Evolutionary conservation across 2,113 vertebrate genomes (phyloP).

Genomic region (Typhlomys cinereus): DNA sequence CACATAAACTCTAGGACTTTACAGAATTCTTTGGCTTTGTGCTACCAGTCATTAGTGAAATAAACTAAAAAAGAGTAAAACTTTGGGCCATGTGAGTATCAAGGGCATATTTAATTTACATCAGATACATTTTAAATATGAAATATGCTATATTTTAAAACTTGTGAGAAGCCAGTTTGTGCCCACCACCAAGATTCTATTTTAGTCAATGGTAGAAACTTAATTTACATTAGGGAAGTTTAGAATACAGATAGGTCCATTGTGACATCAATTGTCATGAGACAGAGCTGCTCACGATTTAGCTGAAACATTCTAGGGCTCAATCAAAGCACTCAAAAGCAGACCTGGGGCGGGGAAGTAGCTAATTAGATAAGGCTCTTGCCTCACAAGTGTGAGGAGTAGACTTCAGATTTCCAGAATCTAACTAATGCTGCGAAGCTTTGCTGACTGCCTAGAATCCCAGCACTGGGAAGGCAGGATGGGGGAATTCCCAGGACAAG

Average conservation of each 20-base stretch:
- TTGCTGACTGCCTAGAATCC: too few species aligned
- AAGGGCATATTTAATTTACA: background rate
- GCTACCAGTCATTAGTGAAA: background rate
- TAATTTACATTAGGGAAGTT: background rate
- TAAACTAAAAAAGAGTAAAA: background rate
- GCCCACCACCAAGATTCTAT: background rate
- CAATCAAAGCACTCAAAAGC: background rate
- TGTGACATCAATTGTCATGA: background rate
- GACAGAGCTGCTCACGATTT: background rate
- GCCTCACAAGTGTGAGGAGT: too few species aligned
- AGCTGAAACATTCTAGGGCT: accelerated
- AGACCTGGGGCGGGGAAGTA: too few species aligned
- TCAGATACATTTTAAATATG: background rate
- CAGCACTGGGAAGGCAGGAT: too few species aligned
- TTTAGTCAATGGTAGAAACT: background rate
- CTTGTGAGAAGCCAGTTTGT: background rate
- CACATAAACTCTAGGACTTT: background rate
- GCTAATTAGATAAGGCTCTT: too few species aligned
- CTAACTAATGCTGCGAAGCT: too few species aligned
- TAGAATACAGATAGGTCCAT: background rate
- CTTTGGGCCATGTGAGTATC: background rate
- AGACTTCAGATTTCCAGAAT: too few species aligned
- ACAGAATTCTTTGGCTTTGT: background rate
- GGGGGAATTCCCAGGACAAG: too few species aligned
- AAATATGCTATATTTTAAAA: background rate